A percentile compares a stretch with the other conserved stretches of the same genome.
Evolutionary conservation across 2,113 vertebrate genomes (phyloP).

Genomic region (Oxyruncus cristatus): DNA sequence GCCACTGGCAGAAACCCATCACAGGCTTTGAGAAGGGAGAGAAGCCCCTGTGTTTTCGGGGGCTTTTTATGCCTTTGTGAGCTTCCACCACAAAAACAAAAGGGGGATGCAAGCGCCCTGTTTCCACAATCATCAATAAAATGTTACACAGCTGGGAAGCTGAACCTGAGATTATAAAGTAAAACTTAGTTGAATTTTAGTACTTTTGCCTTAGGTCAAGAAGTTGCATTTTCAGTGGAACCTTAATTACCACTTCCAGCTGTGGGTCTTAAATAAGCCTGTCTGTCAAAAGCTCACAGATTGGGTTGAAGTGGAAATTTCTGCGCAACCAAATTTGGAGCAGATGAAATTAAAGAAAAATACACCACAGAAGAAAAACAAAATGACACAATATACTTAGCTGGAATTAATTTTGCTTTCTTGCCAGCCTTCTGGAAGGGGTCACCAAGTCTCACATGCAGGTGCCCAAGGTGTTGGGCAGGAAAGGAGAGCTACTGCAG

Average conservation of each 20-base stretch:
- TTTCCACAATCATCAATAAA: neutral
- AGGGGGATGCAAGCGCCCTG: neutral
- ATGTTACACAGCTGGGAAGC: neutral
- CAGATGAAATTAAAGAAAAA: constrained; percentile 39
- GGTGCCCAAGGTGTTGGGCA: neutral
- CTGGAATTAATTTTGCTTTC: neutral
- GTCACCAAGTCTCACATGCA: neutral
- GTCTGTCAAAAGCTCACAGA: neutral
- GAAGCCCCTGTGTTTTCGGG: neutral
- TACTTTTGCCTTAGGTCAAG: neutral
- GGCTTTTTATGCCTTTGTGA: neutral
- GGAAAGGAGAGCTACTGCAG: neutral
- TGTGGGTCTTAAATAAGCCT: constrained; percentile 12
- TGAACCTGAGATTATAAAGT: neutral
- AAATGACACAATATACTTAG: neutral
- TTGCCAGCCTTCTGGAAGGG: neutral
- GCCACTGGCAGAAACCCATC: neutral
- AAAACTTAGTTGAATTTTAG: neutral
- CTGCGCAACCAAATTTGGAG: neutral
- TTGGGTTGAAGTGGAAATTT: constrained; percentile 8
- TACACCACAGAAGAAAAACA: constrained; percentile 25
- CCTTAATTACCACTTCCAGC: constrained; percentile 22
- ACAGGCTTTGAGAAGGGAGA: neutral
- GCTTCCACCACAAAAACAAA: neutral
- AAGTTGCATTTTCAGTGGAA: neutral